Percentiles rank a stretch among this genome's conserved stretches.
phyloP scores from a whole-genome alignment of 1,140 invertebrate species.

The Ganaspis sp. region DNA sequence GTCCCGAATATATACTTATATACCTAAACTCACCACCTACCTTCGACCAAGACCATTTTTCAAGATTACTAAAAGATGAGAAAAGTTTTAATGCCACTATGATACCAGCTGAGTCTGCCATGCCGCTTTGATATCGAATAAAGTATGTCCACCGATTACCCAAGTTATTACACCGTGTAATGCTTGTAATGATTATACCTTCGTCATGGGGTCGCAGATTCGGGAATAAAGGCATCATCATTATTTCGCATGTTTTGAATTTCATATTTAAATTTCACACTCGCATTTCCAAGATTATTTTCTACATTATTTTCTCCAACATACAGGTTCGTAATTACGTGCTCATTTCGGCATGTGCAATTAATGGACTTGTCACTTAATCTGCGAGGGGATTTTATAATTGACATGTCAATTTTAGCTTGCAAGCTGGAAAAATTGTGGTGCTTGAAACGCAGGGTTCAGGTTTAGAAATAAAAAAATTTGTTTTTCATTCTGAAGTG shows the following conservation, averaged over 20 bases:
- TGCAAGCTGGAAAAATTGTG: too few relatives aligned
- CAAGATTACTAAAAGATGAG: slow-evolving; percentile 53
- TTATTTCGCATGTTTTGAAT: neutral
- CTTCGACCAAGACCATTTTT: slow-evolving; percentile 38
- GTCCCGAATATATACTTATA: neutral
- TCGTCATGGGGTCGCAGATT: neutral
- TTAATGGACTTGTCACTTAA: too few relatives aligned
- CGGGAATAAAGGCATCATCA: neutral
- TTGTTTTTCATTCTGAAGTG: too few relatives aligned
- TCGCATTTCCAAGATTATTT: too few relatives aligned
- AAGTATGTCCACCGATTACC: slow-evolving; percentile 31
- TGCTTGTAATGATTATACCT: slow-evolving; percentile 8
- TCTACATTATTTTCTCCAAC: too few relatives aligned
- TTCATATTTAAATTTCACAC: too few relatives aligned
- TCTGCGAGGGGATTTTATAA: too few relatives aligned
- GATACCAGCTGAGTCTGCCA: slow-evolving; percentile 3
- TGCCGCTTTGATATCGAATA: slow-evolving; percentile 28
- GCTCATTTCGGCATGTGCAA: too few relatives aligned
- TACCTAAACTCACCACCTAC: neutral
- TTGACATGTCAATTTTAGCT: too few relatives aligned
- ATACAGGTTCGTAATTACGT: too few relatives aligned
- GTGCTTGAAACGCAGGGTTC: too few relatives aligned
- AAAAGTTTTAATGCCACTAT: slow-evolving; percentile 52
- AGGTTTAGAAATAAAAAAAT: too few relatives aligned
- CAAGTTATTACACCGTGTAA: slow-evolving; percentile 16